Evolutionary conservation across 2,113 vertebrate genomes (phyloP).

Genomic region (Orientallactaga bullata): DNA sequence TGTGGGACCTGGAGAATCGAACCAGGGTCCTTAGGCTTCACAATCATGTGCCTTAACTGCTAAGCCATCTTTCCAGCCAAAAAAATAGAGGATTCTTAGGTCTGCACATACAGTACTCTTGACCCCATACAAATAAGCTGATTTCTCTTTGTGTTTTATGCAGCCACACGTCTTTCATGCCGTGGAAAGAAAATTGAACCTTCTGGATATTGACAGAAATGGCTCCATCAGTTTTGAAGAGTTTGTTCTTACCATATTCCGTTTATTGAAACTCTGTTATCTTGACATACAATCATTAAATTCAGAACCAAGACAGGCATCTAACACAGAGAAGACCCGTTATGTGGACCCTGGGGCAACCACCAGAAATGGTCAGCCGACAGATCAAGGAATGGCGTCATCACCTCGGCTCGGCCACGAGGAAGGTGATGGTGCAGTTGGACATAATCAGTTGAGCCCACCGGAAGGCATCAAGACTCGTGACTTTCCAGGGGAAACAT

Average conservation of each 20-base stretch:
- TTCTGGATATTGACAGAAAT: constrained; percentile 45
- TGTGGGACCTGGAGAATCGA: too few relatives aligned
- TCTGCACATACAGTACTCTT: background rate
- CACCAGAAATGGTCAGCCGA: background rate
- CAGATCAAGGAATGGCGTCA: background rate
- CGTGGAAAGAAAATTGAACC: constrained; percentile 64
- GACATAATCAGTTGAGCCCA: background rate
- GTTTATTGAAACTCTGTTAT: constrained; percentile 54
- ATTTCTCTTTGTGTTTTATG: constrained; percentile 54
- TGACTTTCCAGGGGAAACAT: background rate
- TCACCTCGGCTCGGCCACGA: constrained; percentile 10
- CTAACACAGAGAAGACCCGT: constrained; percentile 44
- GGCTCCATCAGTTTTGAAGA: constrained; percentile 68
- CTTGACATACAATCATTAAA: constrained; percentile 40
- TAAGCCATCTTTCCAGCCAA: too few relatives aligned
- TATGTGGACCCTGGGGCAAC: background rate
- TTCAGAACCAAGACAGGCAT: constrained; percentile 32
- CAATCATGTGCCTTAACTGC: too few relatives aligned
- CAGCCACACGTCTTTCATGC: constrained; percentile 62
- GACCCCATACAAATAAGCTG: background rate
- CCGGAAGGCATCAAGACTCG: background rate
- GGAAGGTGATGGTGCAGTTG: background rate
- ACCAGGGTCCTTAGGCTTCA: too few relatives aligned
- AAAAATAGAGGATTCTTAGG: background rate
- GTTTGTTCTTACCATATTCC: constrained; percentile 73